Conservation (phyloP, 2,888 invertebrate species). For the Celastrina argiolus region DNA sequence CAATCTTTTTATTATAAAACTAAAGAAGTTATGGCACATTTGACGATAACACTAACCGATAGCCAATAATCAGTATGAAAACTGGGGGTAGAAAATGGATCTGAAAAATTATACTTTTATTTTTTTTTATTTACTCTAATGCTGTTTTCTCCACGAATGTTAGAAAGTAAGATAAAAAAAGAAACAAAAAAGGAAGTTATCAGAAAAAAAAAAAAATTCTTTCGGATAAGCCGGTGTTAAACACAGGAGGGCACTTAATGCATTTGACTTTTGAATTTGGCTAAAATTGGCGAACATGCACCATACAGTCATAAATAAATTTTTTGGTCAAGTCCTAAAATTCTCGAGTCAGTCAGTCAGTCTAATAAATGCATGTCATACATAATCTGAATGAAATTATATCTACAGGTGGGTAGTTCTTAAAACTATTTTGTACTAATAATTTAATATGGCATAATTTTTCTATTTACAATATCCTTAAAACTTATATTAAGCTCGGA, state of each 20-base stretch:
- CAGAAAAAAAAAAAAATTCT: not conserved
- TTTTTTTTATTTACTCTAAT: too few relatives aligned
- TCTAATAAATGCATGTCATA: slow-evolving; percentile 20
- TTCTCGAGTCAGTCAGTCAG: not conserved
- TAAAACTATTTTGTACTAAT: slow-evolving; percentile 48
- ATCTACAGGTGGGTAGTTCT: slow-evolving; percentile 44
- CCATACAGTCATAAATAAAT: not conserved
- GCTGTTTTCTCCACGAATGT: not conserved
- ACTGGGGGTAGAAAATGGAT: not conserved
- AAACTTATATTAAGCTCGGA: slow-evolving; percentile 22
- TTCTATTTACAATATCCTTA: slow-evolving; percentile 38
- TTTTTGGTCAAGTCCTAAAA: slow-evolving; percentile 6
- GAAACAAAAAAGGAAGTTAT: not conserved
- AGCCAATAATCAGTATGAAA: not conserved
- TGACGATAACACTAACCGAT: not conserved
- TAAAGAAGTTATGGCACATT: slow-evolving; percentile 1
- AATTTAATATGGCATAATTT: slow-evolving; percentile 53
- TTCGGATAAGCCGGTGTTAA: not conserved
- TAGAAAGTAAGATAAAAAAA: not conserved
- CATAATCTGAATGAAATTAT: slow-evolving; percentile 35
- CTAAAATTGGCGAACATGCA: not conserved
- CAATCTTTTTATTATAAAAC: not conserved
- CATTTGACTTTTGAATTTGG: slow-evolving; percentile 5
- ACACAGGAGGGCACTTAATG: not conserved
- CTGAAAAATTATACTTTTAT: not conserved